Base-by-base conservation (phyloP, 2,797 vertebrate genomes). In the Salmo trutta region DNA sequence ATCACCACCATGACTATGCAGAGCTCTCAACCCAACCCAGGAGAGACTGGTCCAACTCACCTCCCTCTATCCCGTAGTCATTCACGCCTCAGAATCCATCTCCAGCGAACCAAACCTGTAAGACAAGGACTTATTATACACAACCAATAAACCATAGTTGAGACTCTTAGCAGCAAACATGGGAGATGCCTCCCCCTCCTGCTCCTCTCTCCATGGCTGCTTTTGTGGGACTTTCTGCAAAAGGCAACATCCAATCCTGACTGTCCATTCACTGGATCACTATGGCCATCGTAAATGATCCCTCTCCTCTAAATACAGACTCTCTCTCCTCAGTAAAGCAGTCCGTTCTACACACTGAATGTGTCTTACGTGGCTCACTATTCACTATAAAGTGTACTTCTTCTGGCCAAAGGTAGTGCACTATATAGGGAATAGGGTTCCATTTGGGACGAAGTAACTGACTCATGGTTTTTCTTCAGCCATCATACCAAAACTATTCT, bases 401-500 rank as follows among this genome's bases (percentile, higher is more conserved):
- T 67, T 47, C 41, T 47, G 41, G 41, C 41, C 41, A 31, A 6
- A 33, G 65, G 15, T 33, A 29, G 65, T 67, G 59, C n/a, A 62
- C 59, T 62, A 24, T 24, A 3, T 7, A 64, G n/a, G 59, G n/a
- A 19, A 10, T 64, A 64, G 3, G 8, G n/a, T 12, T 4, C 59
- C n/a, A 64, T 10, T 24, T 59, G 21, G 59, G 41, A 47, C 2
- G 0, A 10, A 2, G 6, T 0, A 17, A 17, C 12, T 2, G 5
- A 31, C 29, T 33, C 15, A 33, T 17, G 65, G 29, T 33, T 33
- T 67, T 31, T 52, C 47, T 19, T 65, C 53, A 33, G 29, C 64
- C 84, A 89, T 86, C 5, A 4, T 88, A 90, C 29, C 69, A 84
- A 86, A 17, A 29, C 19, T 66, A 53, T 10, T 33, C 86, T 67